Percentiles rank a stretch among this genome's conserved stretches.
phyloP scores from a whole-genome alignment of 30 jellyfish, hydroid and myxozoan genomes.

The Aurelia aurita complex sp. Pacific region DNA sequence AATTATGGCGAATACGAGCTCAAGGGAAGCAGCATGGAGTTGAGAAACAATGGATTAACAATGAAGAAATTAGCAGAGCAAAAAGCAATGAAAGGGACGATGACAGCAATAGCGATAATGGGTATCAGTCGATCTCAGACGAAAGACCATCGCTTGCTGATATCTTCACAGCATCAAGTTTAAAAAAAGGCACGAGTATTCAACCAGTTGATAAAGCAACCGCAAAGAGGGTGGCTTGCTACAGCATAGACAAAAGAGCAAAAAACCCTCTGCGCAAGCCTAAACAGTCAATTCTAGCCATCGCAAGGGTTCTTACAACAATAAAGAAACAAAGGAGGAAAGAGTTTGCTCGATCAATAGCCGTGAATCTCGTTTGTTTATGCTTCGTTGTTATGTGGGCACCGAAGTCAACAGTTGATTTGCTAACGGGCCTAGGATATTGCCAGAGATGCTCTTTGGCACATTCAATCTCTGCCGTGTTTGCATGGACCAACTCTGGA shows the following conservation, averaged over 20 bases:
- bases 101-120: too few relatives aligned
- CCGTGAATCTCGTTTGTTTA: slow-evolving; percentile 57
- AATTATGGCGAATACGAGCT: too few relatives aligned
- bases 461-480: slow-evolving; percentile 49
- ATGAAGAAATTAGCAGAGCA: too few relatives aligned
- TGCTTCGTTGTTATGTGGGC: slow-evolving; percentile 69
- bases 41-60: too few relatives aligned
- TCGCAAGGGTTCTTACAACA: slow-evolving; percentile 20
- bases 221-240: too few relatives aligned
- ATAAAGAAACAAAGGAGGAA: slow-evolving; percentile 25
- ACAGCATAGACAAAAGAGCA: not conserved
- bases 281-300: slow-evolving; percentile 17
- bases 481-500: slow-evolving; percentile 74
- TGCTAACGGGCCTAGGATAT: slow-evolving; percentile 64
- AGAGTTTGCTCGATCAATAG: slow-evolving; percentile 49
- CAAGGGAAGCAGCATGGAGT: too few relatives aligned
- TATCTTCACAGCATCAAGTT: too few relatives aligned
- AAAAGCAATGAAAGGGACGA: too few relatives aligned
- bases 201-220: too few relatives aligned
- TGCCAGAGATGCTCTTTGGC: slow-evolving; percentile 36
- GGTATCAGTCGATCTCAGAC: too few relatives aligned
- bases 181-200: too few relatives aligned
- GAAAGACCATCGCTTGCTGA: too few relatives aligned
- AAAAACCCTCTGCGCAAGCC: not conserved
- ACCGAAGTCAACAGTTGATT: slow-evolving; percentile 67